Evolutionary conservation across 1,140 invertebrate species (phyloP).

Genomic region (Ericerus pela): DNA sequence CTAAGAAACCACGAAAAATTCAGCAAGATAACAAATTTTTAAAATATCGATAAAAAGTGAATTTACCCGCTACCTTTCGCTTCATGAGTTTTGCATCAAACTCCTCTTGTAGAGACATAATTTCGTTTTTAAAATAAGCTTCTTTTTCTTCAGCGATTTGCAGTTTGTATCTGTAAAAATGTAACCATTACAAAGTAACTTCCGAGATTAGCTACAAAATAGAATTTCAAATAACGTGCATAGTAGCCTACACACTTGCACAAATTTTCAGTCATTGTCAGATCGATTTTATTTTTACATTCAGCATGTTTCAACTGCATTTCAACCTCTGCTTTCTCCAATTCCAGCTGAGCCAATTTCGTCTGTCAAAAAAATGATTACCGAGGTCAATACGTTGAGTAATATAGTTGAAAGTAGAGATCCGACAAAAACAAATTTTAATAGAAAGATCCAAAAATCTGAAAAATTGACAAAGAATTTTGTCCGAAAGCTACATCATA

Average conservation of each 20-base stretch:
- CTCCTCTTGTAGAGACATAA: neutral
- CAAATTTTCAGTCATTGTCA: neutral
- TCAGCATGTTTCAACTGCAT: neutral
- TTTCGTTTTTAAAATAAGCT: neutral
- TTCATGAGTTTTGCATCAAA: neutral
- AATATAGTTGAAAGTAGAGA: no score
- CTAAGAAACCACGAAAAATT: neutral
- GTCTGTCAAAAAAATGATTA: neutral
- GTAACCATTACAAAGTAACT: no score
- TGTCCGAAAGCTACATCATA: no score
- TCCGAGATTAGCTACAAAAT: no score
- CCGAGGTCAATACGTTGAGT: no score
- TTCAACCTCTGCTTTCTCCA: neutral
- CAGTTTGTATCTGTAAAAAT: neutral
- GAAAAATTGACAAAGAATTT: no score
- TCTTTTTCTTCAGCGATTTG: slow-evolving; percentile 1
- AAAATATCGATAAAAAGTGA: neutral
- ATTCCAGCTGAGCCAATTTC: neutral
- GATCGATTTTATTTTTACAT: neutral
- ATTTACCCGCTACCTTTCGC: neutral
- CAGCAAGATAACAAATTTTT: neutral
- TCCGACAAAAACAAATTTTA: no score
- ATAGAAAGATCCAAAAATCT: no score
- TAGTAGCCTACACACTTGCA: no score
- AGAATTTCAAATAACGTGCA: no score